Base-by-base conservation (phyloP, 2,113 vertebrate species). In the Mugil cephalus region DNA sequence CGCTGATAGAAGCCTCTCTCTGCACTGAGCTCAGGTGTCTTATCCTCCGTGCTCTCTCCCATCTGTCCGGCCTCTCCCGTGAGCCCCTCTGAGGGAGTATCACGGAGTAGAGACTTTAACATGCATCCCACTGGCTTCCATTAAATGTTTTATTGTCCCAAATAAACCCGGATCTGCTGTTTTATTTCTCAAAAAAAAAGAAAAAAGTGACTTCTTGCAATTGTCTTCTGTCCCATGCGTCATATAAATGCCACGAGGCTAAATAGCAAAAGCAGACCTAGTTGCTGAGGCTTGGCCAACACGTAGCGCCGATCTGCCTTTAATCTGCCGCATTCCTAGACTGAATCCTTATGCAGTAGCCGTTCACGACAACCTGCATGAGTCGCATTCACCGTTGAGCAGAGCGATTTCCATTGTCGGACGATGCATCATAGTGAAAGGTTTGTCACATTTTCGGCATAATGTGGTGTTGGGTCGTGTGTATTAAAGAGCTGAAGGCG, bases 1-100 rank as follows among this genome's bases (percentile, higher is more conserved):
- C 59, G 83, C 76, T 88, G 83, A 89, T 79, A 60, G 79, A 83
- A 65, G 60, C 70, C 48, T 88, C 74, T 79, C 55, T 86, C 87
- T 52, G 18, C 86, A 64, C 82, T 11, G 7, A 85, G 83, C 87
- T 90, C 87, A 87, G 67, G 77, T 89, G 87, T 90, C 83, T 1
- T 43, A 66, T 80, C 78, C 78, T 83, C 59, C 43, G 13, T 80
- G 34, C 53, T 80, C 56, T 69, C 69, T 74, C 79, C 24, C 71
- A 55, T 83, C 58, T 73, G 67, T 40, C 59, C 13, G 8, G 14
- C 30, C 80, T 74, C 80, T 39, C 74, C 59, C 50, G 52, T 64
- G 69, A 83, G 59, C 74, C 68, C 21, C 79, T 81, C 76, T 42
- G 36, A 52, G 80, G 86, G 69, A 74, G 76, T 78, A 70, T 86